Base-by-base conservation (phyloP, 1,140 invertebrate species). In the Ptiloglossa arizonensis region DNA sequence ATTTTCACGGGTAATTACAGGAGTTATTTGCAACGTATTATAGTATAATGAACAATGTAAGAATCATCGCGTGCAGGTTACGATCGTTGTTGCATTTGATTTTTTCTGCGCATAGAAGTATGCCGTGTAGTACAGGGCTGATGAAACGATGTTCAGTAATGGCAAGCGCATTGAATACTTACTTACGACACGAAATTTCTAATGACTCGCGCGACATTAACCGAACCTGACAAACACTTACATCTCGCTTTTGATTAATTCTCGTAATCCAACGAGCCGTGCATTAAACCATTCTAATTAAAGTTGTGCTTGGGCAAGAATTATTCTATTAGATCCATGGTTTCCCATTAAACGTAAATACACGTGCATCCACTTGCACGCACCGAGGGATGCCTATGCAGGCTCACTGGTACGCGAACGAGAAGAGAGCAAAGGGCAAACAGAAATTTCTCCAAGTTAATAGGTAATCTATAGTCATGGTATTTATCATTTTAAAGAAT, bases 391-490 rank as follows among this genome's bases (percentile, higher is more conserved):
- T 52, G 48, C 11, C 1, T 17, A 15, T 27, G 17, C 19, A 60
- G 6, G 17, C 59, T 13, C 27, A 24, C 5, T 54, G 32, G 17
- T 9, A 35, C 29, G 57, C 59, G 11, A n/a, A 32, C 6, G 64
- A 17, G n/a, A 54, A 68, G 38, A 8, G 38, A 67, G 62, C 50
- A 68, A 57, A 75, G 63, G 63, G 63, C n/a, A 68, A 67, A 68
- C 46, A 52, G 1, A 46, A 73, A n/a, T 9, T 29, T 44, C 8
- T 29, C 48, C 1, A 22, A 57, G 48, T 57, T 57, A n/a, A 57
- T 29, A 46, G 52, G 24, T 29, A 41, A 48, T 46, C 22, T 44
- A 17, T 57, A 48, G 38, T 35, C 24, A 24, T 17, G 35, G 64
- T 54, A 54, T 38, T 64, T 52, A 29, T 59, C 17, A 59, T 41